phyloP scores from a whole-genome alignment of 2,113 vertebrate species.

The Manacus vitellinus region DNA sequence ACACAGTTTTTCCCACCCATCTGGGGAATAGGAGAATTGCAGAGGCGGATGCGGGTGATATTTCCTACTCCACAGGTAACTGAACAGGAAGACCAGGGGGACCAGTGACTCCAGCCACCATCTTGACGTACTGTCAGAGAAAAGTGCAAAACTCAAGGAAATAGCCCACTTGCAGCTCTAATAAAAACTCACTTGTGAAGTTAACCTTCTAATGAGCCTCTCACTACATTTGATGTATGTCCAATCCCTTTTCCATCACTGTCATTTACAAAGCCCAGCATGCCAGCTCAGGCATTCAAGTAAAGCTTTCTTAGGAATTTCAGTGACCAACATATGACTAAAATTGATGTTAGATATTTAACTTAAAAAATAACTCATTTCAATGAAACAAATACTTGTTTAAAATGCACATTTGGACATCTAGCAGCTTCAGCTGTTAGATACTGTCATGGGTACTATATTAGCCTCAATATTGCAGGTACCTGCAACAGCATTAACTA shows the following conservation, averaged over 20 bases:
- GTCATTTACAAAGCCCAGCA: not conserved
- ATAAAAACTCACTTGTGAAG: not conserved
- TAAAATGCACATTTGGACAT: not conserved
- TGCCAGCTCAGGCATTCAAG: not conserved
- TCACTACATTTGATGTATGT: not conserved
- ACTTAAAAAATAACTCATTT: not conserved
- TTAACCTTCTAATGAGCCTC: not conserved
- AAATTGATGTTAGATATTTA: not conserved
- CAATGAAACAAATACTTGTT: not conserved
- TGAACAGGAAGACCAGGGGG: slow-evolving; percentile 95
- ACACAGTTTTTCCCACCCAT: slow-evolving; percentile 90
- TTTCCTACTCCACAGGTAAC: slow-evolving; percentile 91
- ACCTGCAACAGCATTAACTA: not conserved
- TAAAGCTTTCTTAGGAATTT: not conserved
- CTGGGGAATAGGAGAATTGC: slow-evolving; percentile 94
- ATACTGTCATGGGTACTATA: not conserved
- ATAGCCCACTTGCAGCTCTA: not conserved
- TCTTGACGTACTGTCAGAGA: slow-evolving; percentile 86
- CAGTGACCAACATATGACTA: not conserved
- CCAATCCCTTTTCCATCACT: not conserved
- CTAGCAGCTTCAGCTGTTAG: not conserved
- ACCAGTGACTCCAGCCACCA: slow-evolving; percentile 97
- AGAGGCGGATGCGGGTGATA: slow-evolving; percentile 94
- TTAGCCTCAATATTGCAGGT: not conserved
- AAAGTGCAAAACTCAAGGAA: not conserved